These are phyloP conservation scores for Micronycteris hirsuta DNA, from an alignment of 2,113 vertebrate genomes.

Conservation along the genomic window DNA sequence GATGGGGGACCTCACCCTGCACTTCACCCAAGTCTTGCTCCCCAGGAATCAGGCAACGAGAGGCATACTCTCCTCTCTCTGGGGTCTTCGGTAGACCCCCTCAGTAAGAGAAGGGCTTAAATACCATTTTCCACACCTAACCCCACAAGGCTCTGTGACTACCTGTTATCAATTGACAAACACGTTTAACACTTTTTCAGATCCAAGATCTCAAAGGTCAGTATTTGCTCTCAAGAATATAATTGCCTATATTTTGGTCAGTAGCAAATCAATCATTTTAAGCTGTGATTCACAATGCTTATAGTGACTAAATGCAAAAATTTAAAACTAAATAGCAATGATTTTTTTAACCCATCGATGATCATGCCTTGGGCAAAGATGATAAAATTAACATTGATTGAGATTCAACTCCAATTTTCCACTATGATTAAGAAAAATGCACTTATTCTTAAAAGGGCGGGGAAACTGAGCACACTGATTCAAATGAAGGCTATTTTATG, in stretches of 20 bases:
- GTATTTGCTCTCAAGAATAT: not conserved
- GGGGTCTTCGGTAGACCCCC: not conserved
- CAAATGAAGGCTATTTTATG: not conserved
- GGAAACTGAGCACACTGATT: not conserved
- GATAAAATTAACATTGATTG: not conserved
- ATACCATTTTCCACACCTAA: not conserved
- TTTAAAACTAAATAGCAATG: not conserved
- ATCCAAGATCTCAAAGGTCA: not conserved
- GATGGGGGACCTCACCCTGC: no score
- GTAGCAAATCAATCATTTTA: not conserved
- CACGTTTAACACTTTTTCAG: not conserved
- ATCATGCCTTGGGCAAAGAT: not conserved
- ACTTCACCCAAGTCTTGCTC: not conserved
- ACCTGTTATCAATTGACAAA: not conserved
- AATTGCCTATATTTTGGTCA: not conserved
- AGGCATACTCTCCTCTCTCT: not conserved
- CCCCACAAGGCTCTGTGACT: not conserved
- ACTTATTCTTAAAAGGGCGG: not conserved
- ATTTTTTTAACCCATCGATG: not conserved
- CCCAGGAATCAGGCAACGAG: not conserved
- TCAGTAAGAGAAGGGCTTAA: not conserved
- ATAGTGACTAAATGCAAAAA: not conserved
- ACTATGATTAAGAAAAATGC: not conserved
- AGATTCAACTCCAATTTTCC: not conserved
- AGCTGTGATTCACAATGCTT: not conserved